Evolutionary conservation across 2,797 vertebrate species (phyloP), one percentile per base, ranked within the genome.

Genomic region (Falco berigora): DNA sequence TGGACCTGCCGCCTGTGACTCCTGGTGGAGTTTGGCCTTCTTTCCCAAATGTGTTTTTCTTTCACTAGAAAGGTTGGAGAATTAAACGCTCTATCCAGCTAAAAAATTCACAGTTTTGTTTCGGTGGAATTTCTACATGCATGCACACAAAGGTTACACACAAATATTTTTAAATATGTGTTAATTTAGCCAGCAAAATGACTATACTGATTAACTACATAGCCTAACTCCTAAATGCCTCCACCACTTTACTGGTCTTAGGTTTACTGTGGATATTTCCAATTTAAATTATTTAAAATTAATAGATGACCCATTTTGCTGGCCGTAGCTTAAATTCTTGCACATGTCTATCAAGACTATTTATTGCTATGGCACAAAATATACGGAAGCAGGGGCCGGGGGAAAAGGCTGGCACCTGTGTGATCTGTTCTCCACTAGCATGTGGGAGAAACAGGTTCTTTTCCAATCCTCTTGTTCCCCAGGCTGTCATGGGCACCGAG

Each of bases 391-490:
- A 3, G 13, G 44, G 9, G 40, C 40, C 12, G 13, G 0, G 2
- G 64, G 74, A 34, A 62, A 78, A 77, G 46, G 17, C 86, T 96
- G 93, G 90, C 32, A 0, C 66, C 34, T 3, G 25, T 75, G 30
- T 66, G 88, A 85, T 92, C 47, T 88, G 71, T 80, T 97, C 94
- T 97, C 80, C 59, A 72, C 59, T 75, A 94, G 84, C 92, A 96
- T 97, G 95, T 94, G 94, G 92, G 83, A 96, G 75, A 96, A 96
- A 89, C 90, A 94, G 93, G 94, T 96, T 96, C 92, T 94, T 30
- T 96, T 96, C 96, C 95, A 97, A 93, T 34, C 94, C 73, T 94
- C 95, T 96, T 92, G 93, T 94, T 92, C 86, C 95, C 94, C 95
- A 93, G 94, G 94, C 95, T 96, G 96, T 96, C 92, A 94, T 94